Evolutionary conservation across 2,888 invertebrate genomes (phyloP).

Genomic region (Yponomeuta plumbellus): DNA sequence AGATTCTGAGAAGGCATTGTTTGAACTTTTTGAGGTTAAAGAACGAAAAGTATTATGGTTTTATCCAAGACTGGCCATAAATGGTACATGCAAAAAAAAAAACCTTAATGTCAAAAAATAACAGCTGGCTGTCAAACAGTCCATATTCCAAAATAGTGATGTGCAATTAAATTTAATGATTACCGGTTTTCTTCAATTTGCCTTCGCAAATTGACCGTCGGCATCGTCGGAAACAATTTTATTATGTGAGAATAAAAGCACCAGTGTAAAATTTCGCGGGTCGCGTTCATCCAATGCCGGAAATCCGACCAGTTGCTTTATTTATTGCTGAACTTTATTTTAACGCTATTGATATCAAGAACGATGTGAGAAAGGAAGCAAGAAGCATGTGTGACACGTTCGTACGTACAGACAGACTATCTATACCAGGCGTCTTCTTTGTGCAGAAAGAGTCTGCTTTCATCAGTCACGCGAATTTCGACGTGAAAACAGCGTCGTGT

Average conservation of each 20-base stretch:
- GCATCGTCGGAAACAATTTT: neutral
- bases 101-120: slow-evolving; percentile 1
- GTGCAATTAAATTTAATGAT: slow-evolving; percentile 20
- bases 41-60: neutral
- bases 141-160: slow-evolving; percentile 41
- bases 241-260: neutral
- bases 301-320: slow-evolving; percentile 59
- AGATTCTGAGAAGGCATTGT: neutral
- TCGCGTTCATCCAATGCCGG: slow-evolving; percentile 36
- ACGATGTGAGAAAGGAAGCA: slow-evolving; percentile 75
- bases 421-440: slow-evolving; percentile 49
- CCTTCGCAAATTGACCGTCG: neutral
- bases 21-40: neutral
- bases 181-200: slow-evolving; percentile 13
- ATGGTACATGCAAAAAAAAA: neutral
- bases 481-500: slow-evolving; percentile 46
- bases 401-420: slow-evolving; percentile 43
- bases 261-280: neutral
- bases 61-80: neutral
- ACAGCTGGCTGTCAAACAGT: slow-evolving; percentile 11
- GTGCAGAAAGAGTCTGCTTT: slow-evolving; percentile 50
- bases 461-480: slow-evolving; percentile 49
- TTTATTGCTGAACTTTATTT: slow-evolving; percentile 44
- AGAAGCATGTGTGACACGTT: slow-evolving; percentile 66
- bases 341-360: slow-evolving; percentile 68